Conservation (phyloP, 2,888 invertebrate species). For the Drosophila setosimentum region DNA sequence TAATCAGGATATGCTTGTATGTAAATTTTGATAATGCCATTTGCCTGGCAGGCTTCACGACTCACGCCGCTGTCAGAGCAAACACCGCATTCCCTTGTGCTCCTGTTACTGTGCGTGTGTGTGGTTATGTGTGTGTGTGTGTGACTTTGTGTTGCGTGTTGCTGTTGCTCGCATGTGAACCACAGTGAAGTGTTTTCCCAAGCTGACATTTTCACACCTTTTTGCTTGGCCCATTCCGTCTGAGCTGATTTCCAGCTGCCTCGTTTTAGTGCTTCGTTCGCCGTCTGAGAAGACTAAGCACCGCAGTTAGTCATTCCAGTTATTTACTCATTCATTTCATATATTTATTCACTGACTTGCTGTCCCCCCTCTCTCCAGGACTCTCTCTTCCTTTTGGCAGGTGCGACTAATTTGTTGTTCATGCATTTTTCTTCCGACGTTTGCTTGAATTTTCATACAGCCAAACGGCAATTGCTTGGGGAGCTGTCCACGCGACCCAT, state of each 20-base stretch:
- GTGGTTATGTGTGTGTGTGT: not conserved
- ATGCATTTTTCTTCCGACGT: slow-evolving; percentile 60
- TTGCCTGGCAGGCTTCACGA: slow-evolving; percentile 55
- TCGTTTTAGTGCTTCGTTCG: slow-evolving; percentile 17
- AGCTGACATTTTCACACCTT: slow-evolving; percentile 69
- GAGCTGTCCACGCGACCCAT: slow-evolving; percentile 65
- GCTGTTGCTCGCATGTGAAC: slow-evolving; percentile 19
- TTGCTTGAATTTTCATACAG: slow-evolving; percentile 63
- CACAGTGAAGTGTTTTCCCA: slow-evolving; percentile 23
- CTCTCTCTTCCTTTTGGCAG: slow-evolving; percentile 22
- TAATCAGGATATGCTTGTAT: slow-evolving; percentile 81
- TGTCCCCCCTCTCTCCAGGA: not conserved
- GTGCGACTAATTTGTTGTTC: slow-evolving; percentile 69
- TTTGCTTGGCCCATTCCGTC: slow-evolving; percentile 37
- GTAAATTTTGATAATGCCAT: slow-evolving; percentile 81
- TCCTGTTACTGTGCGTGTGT: not conserved
- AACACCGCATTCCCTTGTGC: not conserved
- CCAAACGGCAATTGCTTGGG: slow-evolving; percentile 46
- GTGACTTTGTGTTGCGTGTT: not conserved
- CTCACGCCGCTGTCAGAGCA: slow-evolving; percentile 4
- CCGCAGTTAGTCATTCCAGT: slow-evolving; percentile 75
- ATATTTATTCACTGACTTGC: slow-evolving; percentile 69
- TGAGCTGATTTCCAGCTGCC: slow-evolving; percentile 19
- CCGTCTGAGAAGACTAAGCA: slow-evolving; percentile 50
- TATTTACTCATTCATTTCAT: slow-evolving; percentile 80